Conservation (phyloP, 2,888 invertebrate species). For the Stenotaenia linearis region DNA sequence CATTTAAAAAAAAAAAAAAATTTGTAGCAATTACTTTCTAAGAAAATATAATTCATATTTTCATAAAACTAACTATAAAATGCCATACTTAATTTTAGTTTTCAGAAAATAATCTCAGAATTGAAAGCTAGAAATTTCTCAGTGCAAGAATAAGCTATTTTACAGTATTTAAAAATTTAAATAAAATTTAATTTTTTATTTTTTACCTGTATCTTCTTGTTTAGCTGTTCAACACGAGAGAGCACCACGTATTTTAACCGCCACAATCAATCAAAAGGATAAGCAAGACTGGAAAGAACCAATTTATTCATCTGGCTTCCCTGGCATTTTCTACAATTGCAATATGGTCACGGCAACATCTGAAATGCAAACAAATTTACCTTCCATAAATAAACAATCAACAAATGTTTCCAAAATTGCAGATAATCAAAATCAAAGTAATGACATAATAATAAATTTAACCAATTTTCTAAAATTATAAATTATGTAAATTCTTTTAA, state of each 20-base stretch:
- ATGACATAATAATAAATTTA: neutral
- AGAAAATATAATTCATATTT: too few species aligned
- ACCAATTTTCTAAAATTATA: neutral
- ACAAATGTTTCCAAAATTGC: neutral
- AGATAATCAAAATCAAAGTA: neutral
- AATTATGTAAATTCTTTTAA: neutral
- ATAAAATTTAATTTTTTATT: too few species aligned
- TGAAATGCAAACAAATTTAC: neutral
- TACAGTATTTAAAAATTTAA: too few species aligned
- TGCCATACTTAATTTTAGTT: too few species aligned
- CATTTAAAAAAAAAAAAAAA: too few species aligned
- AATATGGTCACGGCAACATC: too few species aligned
- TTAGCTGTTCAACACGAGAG: conserved; percentile 87
- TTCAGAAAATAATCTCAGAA: too few species aligned
- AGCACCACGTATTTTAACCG: conserved; percentile 59
- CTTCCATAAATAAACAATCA: neutral
- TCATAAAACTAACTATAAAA: too few species aligned
- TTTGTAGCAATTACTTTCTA: too few species aligned
- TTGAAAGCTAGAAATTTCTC: too few species aligned
- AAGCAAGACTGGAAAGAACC: neutral
- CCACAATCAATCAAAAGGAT: neutral
- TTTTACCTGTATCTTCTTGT: too few species aligned
- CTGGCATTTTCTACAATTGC: neutral
- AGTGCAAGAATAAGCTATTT: too few species aligned
- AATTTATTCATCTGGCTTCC: neutral